Base-by-base conservation (phyloP, 2,888 invertebrate species). In the Thymelicus acteon region DNA sequence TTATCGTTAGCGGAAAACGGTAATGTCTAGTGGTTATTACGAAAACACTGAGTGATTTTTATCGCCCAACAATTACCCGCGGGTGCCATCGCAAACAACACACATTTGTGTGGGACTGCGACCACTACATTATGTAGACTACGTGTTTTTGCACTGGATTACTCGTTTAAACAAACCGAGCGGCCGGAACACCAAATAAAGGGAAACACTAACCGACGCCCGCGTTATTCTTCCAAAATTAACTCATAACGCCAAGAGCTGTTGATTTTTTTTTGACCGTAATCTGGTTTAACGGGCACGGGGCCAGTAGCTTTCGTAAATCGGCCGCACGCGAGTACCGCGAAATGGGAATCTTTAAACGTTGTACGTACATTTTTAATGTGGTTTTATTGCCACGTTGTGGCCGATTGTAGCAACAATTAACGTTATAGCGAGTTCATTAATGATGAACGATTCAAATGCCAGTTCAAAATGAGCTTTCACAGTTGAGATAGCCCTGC, bases 221-320 rank as follows among this genome's bases (percentile, higher is more conserved):
- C 85, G 88, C 91, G 89, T 93, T 91, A 91, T 90, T 92, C 91
- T 92, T 93, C 89, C 91, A 88, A 91, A 93, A 93, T 93, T 93
- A 93, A 93, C 93, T 92, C 93, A 92, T 92, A 93, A 91, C 89
- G 88, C 89, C 89, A 89, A 90, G 89, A 87, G 89, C 85, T 86
- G 85, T 90, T 88, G 89, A 88, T 87, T 89, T 89, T 90, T 90
- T 89, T 91, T 91, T 88, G 80, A 82, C 85, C 85, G 89, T 92
- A 92, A 93, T 93, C 92, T 91, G 88, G 83, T 88, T 89, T 92
- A 91, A 92, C 91, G 93, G 92, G 92, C 93, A 90, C 87, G 79
- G 82, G 91, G 91, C 91, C 93, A 93, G 93, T 90, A 85, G 90
- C 84, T 90, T 90, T 86, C 81, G 90, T 88, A 86, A 90, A 92